Evolutionary conservation across 2,888 invertebrate species (phyloP).

Genomic region (Chaitophorus viminalis): DNA sequence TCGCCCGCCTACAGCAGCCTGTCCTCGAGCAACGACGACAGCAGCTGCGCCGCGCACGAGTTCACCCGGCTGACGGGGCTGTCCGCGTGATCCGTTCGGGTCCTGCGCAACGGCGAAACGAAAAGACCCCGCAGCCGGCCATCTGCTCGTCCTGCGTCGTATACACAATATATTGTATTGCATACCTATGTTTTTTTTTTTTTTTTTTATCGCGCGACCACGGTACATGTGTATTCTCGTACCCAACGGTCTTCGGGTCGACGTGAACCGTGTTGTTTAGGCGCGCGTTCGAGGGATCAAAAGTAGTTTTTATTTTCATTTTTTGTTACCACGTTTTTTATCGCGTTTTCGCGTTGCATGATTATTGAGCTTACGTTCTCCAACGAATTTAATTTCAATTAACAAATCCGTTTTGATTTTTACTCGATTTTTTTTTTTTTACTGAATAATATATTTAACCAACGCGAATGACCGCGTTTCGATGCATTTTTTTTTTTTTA

Average conservation of each 20-base stretch:
- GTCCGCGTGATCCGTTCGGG: background rate
- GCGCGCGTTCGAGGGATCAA: slow-evolving; percentile 16
- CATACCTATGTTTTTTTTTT: too few relatives aligned
- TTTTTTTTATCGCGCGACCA: too few relatives aligned
- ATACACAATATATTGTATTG: too few relatives aligned
- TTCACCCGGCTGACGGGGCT: background rate
- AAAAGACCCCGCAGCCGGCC: too few relatives aligned
- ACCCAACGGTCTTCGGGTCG: too few relatives aligned
- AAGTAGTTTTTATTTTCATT: background rate
- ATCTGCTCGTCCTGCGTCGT: too few relatives aligned
- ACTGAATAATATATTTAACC: background rate
- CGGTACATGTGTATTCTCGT: too few relatives aligned
- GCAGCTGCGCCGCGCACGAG: slow-evolving; percentile 1
- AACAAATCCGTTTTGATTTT: background rate
- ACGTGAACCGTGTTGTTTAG: too few relatives aligned
- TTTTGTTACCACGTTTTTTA: background rate
- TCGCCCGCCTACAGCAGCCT: slow-evolving; percentile 41
- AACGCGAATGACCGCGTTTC: background rate
- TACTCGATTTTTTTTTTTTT: background rate
- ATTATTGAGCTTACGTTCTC: slow-evolving; percentile 31
- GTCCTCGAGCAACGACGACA: slow-evolving; percentile 52
- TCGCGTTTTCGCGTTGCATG: slow-evolving; percentile 5
- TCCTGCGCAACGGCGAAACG: background rate
- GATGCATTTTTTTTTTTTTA: background rate
- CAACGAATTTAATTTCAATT: slow-evolving; percentile 42